Conservation (phyloP, 2,797 vertebrate genomes). For the Myripristis murdjan region DNA sequence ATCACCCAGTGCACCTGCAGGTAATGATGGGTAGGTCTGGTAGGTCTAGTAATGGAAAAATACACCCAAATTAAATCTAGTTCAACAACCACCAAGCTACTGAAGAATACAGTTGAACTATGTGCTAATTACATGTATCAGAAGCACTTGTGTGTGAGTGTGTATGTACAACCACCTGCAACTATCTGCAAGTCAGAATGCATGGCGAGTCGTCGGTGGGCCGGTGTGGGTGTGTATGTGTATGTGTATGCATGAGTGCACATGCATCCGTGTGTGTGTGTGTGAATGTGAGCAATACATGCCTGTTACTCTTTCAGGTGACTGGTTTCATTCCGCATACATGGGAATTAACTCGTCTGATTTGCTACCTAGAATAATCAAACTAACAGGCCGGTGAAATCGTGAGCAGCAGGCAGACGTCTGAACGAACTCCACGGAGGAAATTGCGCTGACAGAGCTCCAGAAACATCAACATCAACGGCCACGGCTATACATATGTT, state of each 20-base stretch:
- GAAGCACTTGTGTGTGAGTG: not conserved
- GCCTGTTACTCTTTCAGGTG: constrained; percentile 22
- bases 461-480: constrained; percentile 2
- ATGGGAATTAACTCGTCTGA: constrained; percentile 42
- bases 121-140: constrained; percentile 15
- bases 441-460: not conserved
- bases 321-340: constrained; percentile 34
- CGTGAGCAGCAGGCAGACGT: constrained; percentile 39
- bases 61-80: no score
- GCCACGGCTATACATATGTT: not conserved
- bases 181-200: not conserved
- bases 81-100: no score
- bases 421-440: constrained; percentile 14
- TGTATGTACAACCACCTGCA: not conserved
- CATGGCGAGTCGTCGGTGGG: no score
- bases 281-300: no score
- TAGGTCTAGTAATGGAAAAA: no score
- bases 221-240: not conserved
- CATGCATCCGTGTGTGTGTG: not conserved
- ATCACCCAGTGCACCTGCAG: no score
- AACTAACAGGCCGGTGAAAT: constrained; percentile 40
- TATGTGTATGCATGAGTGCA: constrained; percentile 14
- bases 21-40: no score
- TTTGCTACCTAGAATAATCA: constrained; percentile 64
- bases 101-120: not conserved